Base-by-base conservation (phyloP, 2,797 vertebrate genomes). In the Potorous gilbertii region DNA sequence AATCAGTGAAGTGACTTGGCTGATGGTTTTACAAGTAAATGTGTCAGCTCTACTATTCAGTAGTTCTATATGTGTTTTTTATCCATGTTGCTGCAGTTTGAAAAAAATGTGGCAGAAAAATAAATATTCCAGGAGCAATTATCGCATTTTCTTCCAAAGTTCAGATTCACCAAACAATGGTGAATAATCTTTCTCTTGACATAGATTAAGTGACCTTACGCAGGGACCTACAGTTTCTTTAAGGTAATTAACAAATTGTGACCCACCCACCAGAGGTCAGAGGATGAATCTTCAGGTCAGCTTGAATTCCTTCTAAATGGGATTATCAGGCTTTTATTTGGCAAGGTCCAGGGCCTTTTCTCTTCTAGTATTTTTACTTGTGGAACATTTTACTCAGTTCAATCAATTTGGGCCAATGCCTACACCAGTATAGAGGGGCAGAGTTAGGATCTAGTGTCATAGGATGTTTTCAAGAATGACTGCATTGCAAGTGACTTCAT, bases 361-460 rank as follows among this genome's bases (percentile, higher is more conserved):
- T 14, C 46, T 52, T 94, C 56, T 66, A 34, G 74, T 50, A 50
- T 16, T 55, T 93, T 21, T 46, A 34, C 94, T 40, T 92, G 34
- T 54, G 18, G 40, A 87, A 27, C 90, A 29, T 94, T 89, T 93
- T 57, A 66, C 29, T 90, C n/a, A 95, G 0, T 52, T 94, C 56
- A n/a, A 18, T 92, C 90, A 92, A 55, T 93, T 94, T 94, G 40
- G 40, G 81, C 95, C 27, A 92, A 93, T 57, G 89, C 87, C 56
- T 93, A 14, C 87, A 62, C 0, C 21, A 54, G 89, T 56, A 94
- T 46, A 90, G 91, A 54, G 28, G 90, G n/a, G 34, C 55, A 52
- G 46, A 18, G 10, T 40, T 34, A 52, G n/a, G 95, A 66, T 59
- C 29, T 12, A 46, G 46, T 2, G 34, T 16, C 12, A 0, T 40